A percentile compares a stretch with the other conserved stretches of the same genome.
phyloP scores from a whole-genome alignment of 64 coral and sea anemone genomes.

The Platygyra sinensis region DNA sequence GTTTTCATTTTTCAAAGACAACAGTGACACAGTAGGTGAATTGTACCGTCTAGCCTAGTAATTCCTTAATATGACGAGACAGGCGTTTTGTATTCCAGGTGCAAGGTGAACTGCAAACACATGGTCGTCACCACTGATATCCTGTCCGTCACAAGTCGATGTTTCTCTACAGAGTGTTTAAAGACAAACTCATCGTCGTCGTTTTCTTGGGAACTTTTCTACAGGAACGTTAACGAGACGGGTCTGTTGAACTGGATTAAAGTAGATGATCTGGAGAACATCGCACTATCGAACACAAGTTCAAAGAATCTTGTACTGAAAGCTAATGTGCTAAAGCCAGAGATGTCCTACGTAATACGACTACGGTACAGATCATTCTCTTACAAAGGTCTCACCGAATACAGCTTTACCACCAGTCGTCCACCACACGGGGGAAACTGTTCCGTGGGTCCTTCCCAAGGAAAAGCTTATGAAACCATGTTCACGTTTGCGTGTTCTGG shows the following conservation, averaged over 20 bases:
- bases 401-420: conserved; percentile 64
- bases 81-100: conserved; percentile 41
- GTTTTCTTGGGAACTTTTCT: conserved; percentile 16
- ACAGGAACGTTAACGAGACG: neutral
- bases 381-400: conserved; percentile 57
- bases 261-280: conserved; percentile 16
- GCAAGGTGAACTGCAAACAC: conserved; percentile 66
- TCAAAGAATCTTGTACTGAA: conserved; percentile 33
- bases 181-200: conserved; percentile 21
- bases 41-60: too few relatives aligned
- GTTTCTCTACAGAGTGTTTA: conserved; percentile 40
- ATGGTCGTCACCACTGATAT: conserved; percentile 51
- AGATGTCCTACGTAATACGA: conserved; percentile 24
- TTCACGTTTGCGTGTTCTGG: conserved; percentile 66
- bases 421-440: conserved; percentile 72
- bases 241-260: neutral
- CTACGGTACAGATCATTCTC: conserved; percentile 23
- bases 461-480: conserved; percentile 56
- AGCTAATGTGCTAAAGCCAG: conserved; percentile 16
- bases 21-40: too few relatives aligned
- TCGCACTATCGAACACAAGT: conserved; percentile 1
- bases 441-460: conserved; percentile 22
- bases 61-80: neutral
- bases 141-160: conserved; percentile 46
- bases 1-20: too few relatives aligned